These are phyloP conservation scores for Leucopsar rothschildi DNA, from an alignment of 2,113 vertebrate genomes.

Conservation along the genomic window DNA sequence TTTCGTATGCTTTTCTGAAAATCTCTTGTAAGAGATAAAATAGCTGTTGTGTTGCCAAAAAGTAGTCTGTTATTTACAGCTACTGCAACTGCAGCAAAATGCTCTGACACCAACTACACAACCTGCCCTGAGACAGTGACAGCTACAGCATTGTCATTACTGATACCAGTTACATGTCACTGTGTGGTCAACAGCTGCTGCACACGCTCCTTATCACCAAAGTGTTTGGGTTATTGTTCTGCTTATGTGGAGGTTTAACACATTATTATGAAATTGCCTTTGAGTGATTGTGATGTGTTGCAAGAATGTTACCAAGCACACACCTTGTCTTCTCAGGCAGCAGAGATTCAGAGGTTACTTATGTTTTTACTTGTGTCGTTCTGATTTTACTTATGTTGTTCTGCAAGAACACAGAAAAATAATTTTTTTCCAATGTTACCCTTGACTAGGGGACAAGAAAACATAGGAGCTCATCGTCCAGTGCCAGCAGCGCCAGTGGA, in stretches of 20 bases:
- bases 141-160: not conserved
- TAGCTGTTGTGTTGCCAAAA: not conserved
- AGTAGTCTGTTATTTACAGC: not conserved
- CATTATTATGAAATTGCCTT: not conserved
- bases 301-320: not conserved
- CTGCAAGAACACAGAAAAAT: not conserved
- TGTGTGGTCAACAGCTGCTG: not conserved
- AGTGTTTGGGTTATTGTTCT: not conserved
- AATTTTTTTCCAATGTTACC: not conserved
- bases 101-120: not conserved
- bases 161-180: not conserved
- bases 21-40: not conserved
- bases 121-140: not conserved
- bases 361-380: not conserved
- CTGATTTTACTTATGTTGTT: not conserved
- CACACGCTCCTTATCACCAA: not conserved
- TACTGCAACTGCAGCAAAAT: not conserved
- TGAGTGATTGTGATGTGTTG: not conserved
- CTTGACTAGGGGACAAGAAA: conserved; percentile 19
- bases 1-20: not conserved
- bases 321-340: not conserved
- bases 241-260: not conserved
- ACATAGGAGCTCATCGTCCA: not conserved
- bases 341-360: not conserved
- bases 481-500: conserved; percentile 16